Conservation (phyloP, 2,113 vertebrate genomes). For the Ptilorrhoa leucosticta region DNA sequence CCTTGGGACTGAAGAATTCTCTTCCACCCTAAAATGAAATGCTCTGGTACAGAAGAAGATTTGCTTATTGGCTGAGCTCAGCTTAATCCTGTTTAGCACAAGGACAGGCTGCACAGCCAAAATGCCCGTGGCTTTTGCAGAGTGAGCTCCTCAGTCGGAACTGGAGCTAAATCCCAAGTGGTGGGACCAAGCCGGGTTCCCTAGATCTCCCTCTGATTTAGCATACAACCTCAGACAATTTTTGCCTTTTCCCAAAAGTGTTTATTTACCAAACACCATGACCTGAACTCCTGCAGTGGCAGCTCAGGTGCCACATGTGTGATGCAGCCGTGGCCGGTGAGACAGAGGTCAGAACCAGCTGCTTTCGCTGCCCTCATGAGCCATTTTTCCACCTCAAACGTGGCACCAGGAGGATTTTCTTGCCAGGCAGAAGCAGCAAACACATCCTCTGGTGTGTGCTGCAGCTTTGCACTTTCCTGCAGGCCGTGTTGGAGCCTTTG, state of each 20-base stretch:
- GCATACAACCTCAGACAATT: accelerated
- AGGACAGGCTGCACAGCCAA: not conserved
- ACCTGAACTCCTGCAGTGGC: too few relatives aligned
- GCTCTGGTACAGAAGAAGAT: not conserved
- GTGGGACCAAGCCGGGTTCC: not conserved
- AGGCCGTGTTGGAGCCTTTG: not conserved
- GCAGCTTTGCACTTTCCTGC: not conserved
- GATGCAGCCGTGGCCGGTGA: accelerated
- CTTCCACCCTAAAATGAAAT: not conserved
- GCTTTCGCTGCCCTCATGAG: accelerated
- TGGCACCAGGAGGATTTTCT: not conserved
- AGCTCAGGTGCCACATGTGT: not conserved
- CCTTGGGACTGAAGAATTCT: not conserved
- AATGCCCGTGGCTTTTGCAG: not conserved
- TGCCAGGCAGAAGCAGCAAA: not conserved
- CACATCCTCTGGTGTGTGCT: not conserved
- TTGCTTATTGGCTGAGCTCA: not conserved
- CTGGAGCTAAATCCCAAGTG: not conserved
- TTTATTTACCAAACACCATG: not conserved
- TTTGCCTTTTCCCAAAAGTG: not conserved
- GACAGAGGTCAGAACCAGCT: not conserved
- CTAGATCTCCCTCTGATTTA: not conserved
- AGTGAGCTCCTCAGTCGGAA: not conserved
- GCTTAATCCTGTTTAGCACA: not conserved
- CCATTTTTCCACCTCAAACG: accelerated